Evolutionary conservation across 2,888 invertebrate genomes (phyloP), one percentile per base, ranked within the genome.

Genomic region (Lithodes maja): DNA sequence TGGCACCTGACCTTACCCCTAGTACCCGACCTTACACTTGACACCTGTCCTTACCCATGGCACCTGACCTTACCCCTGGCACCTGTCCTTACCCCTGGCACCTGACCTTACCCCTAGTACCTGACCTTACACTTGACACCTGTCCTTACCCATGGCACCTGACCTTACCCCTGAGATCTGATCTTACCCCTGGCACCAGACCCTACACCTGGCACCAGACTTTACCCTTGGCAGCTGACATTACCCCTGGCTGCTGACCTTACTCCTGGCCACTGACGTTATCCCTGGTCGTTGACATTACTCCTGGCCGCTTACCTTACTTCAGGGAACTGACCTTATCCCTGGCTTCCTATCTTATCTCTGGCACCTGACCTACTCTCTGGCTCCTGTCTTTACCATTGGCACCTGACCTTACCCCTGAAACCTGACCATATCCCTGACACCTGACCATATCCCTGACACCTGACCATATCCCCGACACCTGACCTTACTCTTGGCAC

Each of bases 361-460:
- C 71, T 61, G 61, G 12, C 71, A 12, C 71, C 17, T 71, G 71
- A 12, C 71, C 75, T 75, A 69, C 83, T 83, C 69, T 79, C 87
- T 52, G 87, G 83, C 49, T 83, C 71, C 52, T 87, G 7, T 12
- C 12, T 61, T 61, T 61, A 61, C 61, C 61, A 5, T 61, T 61
- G 61, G 61, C 12, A 5, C 61, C 61, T 61, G 61, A 5, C 61
- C 61, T 7, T 61, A 61, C 61, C 61, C 61, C 61, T 61, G 61
- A 12, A 7, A 5, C 61, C 61, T 61, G 61, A 5, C 61, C 61
- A 61, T 61, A 61, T 12, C 61, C 61, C 61, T 61, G 61, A 12
- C 61, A 0, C 12, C 61, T 61, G 61, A 5, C 12, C 61, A 7
- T 61, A 61, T 17, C 71, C 71, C 71, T 71, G 71, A 17, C 71